Conservation (phyloP, 2,888 invertebrate genomes). For the Synanthedon tipuliformis region DNA sequence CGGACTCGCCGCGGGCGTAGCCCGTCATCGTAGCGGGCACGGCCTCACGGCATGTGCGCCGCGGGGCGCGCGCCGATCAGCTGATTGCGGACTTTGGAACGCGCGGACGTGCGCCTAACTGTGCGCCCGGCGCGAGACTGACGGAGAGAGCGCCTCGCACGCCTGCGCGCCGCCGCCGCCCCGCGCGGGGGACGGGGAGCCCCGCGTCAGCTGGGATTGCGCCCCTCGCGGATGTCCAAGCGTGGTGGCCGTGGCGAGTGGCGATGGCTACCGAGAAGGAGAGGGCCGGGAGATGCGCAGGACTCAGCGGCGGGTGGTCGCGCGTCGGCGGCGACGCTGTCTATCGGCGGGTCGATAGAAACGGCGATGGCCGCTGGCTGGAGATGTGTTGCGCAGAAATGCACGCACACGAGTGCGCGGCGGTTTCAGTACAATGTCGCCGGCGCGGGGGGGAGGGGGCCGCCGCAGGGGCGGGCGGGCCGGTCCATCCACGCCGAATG, state of each 20-base stretch:
- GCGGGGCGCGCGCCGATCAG: slow-evolving; percentile 61
- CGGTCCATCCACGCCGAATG: slow-evolving; percentile 23
- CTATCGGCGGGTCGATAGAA: slow-evolving; percentile 39
- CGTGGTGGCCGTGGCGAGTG: neutral
- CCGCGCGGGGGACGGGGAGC: slow-evolving; percentile 32
- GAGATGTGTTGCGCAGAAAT: slow-evolving; percentile 33
- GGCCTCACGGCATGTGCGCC: slow-evolving; percentile 65
- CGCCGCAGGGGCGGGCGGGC: slow-evolving; percentile 13
- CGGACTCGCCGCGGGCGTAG: slow-evolving; percentile 63
- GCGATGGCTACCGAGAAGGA: neutral
- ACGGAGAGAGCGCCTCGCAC: slow-evolving; percentile 27
- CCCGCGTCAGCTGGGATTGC: slow-evolving; percentile 13
- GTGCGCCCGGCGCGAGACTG: slow-evolving; percentile 40
- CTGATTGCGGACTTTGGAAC: slow-evolving; percentile 33
- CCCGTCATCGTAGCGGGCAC: slow-evolving; percentile 62
- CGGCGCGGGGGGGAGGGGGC: slow-evolving; percentile 3
- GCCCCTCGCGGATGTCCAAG: neutral
- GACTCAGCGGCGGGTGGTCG: slow-evolving; percentile 4
- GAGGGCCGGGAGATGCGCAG: slow-evolving; percentile 1
- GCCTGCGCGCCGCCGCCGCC: slow-evolving; percentile 22
- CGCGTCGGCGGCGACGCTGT: slow-evolving; percentile 6
- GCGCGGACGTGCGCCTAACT: slow-evolving; percentile 43
- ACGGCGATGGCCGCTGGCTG: slow-evolving; percentile 26
- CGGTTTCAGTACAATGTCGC: neutral
- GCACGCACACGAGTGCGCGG: slow-evolving; percentile 23